Percentiles rank a stretch among this genome's conserved stretches.
These are phyloP conservation scores for Nephrotoma appendiculata DNA, from an alignment of 2,888 invertebrate genomes.

Conservation along the genomic window DNA sequence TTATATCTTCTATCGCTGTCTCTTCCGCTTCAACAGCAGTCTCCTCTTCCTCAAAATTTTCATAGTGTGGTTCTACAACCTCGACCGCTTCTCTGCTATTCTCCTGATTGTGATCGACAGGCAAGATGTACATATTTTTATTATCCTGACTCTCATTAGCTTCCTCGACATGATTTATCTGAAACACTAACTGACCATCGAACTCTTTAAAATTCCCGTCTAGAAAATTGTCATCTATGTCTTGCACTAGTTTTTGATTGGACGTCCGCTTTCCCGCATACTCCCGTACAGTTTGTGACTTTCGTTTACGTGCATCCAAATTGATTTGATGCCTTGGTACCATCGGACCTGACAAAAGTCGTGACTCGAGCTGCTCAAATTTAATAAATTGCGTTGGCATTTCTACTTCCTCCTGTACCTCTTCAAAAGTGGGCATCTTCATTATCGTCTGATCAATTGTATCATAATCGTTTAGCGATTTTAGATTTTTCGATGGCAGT, in stretches of 20 bases:
- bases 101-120: background rate
- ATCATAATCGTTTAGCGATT: conserved; percentile 9
- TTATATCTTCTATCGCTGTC: background rate
- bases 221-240: background rate
- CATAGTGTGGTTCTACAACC: background rate
- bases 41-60: background rate
- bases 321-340: background rate
- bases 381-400: background rate
- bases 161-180: background rate
- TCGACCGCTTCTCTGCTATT: background rate
- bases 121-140: background rate
- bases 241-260: background rate
- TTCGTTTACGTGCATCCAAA: background rate
- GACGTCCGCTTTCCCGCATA: background rate
- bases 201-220: background rate
- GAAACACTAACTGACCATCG: background rate
- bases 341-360: background rate
- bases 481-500: conserved; percentile 18
- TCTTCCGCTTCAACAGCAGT: background rate
- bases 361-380: background rate
- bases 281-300: background rate
- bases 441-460: background rate
- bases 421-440: background rate
- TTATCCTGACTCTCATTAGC: background rate
- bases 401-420: background rate